Base-by-base conservation (phyloP, 2,113 vertebrate species). In the Pseudorectes ferrugineus region DNA sequence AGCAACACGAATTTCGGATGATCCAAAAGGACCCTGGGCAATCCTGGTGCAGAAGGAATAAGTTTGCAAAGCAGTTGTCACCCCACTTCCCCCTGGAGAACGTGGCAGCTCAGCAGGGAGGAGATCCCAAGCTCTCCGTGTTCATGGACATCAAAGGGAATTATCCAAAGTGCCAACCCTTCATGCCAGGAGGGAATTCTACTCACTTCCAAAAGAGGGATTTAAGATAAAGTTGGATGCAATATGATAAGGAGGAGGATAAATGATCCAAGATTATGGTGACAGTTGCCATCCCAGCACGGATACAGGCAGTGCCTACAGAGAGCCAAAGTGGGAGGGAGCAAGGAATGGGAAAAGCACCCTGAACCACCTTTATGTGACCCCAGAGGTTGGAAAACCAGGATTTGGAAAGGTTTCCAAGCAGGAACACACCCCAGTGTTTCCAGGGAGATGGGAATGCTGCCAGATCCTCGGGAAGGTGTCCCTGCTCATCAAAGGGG, bases 1-100 rank as follows among this genome's bases (percentile, higher is more conserved):
- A 68, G 35, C 10, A 20, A 23, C 21, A 2, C 0, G 6, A 6
- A 18, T 2, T 18, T 17, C 1, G 26, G 43, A 23, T 0, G 11
- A 80, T 72, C 71, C 76, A 6, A 21, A n/a, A 59, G 88, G 62
- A 63, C 8, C 3, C 12, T 0, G 11, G 38, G 43, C 29, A 36
- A 71, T 19, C 14, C 63, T 33, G 67, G 85, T 68, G 80, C 43
- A 54, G 13, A 26, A 71, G 59, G 76, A 79, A 58, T 10, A 6
- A 25, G 43, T 68, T 6, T 49, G n/a, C n/a, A 66, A 40, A 49
- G 19, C 15, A 1, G 10, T 17, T 89, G 29, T 11, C 77, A 46
- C 6, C 61, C 26, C 26, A 1, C 14, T 12, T 51, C 8, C 4
- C 55, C 63, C 68, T 13, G 72, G 48, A 38, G 45, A 51, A 79